Evolutionary conservation across 1,140 invertebrate genomes (phyloP).

Genomic region (Metaphire vulgaris): DNA sequence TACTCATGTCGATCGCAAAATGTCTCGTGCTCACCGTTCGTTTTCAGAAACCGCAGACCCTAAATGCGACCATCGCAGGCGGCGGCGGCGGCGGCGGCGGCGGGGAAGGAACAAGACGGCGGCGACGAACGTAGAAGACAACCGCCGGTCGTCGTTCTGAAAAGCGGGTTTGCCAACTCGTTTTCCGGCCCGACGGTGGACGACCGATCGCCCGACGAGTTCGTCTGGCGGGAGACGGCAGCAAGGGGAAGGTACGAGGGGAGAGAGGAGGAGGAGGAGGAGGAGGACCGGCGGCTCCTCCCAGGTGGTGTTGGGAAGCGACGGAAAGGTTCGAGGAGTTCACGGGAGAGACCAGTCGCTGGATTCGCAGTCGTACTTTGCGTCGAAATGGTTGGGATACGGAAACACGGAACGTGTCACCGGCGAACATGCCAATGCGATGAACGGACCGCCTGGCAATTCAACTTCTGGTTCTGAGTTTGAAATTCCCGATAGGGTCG

Average conservation of each 20-base stretch:
- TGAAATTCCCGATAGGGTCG: no score
- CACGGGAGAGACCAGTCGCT: not conserved
- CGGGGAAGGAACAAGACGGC: constrained; percentile 32
- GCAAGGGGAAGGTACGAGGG: no score
- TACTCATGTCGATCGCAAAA: constrained; percentile 97
- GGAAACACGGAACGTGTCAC: no score
- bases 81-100: constrained; percentile 17
- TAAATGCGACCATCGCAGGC: constrained; percentile 37
- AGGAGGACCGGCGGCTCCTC: not conserved
- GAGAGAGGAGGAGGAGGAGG: not conserved
- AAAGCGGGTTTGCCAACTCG: constrained; percentile 22
- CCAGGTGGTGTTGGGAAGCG: not conserved
- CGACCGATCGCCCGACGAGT: constrained; percentile 4
- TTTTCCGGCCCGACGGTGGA: constrained; percentile 8
- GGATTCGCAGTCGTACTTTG: not conserved
- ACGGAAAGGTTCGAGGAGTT: not conserved
- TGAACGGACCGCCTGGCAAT: no score
- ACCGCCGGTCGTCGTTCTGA: constrained; percentile 30
- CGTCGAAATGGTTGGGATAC: not conserved
- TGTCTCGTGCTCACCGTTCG: constrained; percentile 85
- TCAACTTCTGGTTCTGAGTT: no score
- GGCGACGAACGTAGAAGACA: not conserved
- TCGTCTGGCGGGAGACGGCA: not conserved
- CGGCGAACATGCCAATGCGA: no score
- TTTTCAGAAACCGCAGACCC: constrained; percentile 39